Evolutionary conservation across 2,888 invertebrate genomes (phyloP).

Genomic region (Eupelmus urozonus): DNA sequence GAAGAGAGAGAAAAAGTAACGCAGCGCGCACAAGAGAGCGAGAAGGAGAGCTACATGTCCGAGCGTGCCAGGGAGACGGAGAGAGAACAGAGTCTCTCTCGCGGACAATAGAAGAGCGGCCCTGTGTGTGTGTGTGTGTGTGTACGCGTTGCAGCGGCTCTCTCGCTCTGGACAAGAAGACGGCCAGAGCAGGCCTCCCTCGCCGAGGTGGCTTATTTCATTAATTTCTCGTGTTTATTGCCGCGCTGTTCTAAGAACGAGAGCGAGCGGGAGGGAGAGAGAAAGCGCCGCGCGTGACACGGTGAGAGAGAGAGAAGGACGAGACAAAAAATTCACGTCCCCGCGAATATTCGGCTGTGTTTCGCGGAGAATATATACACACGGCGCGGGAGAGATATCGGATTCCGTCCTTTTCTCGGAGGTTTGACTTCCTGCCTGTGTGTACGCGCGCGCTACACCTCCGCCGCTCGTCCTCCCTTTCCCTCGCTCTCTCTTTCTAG

Average conservation of each 20-base stretch:
- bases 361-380: not conserved
- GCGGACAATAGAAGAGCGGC: constrained; percentile 19
- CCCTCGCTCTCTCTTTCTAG: too few relatives aligned
- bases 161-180: not conserved
- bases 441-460: too few relatives aligned
- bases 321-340: too few relatives aligned
- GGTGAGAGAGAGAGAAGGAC: too few relatives aligned
- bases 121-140: constrained; percentile 1
- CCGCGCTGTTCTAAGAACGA: too few relatives aligned
- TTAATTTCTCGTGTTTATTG: not conserved
- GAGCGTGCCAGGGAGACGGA: constrained; percentile 3
- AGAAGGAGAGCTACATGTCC: not conserved
- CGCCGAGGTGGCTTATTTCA: constrained; percentile 31
- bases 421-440: not conserved
- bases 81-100: not conserved
- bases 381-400: not conserved
- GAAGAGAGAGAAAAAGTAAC: not conserved
- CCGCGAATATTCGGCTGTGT: too few relatives aligned
- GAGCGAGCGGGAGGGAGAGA: too few relatives aligned
- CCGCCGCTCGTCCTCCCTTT: too few relatives aligned
- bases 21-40: not conserved
- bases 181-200: too few relatives aligned
- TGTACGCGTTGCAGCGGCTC: not conserved
- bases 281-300: too few relatives aligned
- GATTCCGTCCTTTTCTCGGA: not conserved